phyloP scores from a whole-genome alignment of 2,113 vertebrate species.

The Pao palembangensis region DNA sequence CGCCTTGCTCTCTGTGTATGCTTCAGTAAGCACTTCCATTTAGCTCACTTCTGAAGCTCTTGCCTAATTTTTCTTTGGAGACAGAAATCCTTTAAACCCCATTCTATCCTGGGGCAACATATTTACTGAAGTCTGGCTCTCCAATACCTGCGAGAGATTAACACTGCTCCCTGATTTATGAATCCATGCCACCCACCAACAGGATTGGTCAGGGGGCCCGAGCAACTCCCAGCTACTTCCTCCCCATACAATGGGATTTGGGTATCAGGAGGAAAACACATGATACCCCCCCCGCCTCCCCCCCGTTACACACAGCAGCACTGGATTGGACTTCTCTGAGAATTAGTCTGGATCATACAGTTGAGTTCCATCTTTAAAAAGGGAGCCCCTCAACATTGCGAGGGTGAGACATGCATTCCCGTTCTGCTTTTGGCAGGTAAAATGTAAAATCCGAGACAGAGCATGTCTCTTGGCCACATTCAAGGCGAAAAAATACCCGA shows the following conservation, averaged over 20 bases:
- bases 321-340: slow-evolving; percentile 26
- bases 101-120: slow-evolving; percentile 95
- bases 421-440: slow-evolving; percentile 1
- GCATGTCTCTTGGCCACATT: too few species aligned
- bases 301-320: slow-evolving; percentile 17
- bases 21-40: slow-evolving; percentile 93
- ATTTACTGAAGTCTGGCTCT: slow-evolving; percentile 98
- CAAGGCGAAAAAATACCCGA: neutral
- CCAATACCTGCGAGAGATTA: slow-evolving; percentile 93
- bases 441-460: slow-evolving; percentile 11
- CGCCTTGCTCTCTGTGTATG: slow-evolving; percentile 80
- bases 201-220: slow-evolving; percentile 64
- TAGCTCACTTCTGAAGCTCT: slow-evolving; percentile 89
- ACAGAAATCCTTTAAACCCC: slow-evolving; percentile 98
- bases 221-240: slow-evolving; percentile 55
- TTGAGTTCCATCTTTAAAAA: slow-evolving; percentile 9
- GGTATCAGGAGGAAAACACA: slow-evolving; percentile 46
- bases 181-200: slow-evolving; percentile 83
- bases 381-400: slow-evolving; percentile 7
- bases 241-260: slow-evolving; percentile 66
- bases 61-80: slow-evolving; percentile 97
- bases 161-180: slow-evolving; percentile 95
- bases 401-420: slow-evolving; percentile 4
- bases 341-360: slow-evolving; percentile 38
- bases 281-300: slow-evolving; percentile 31